Conservation (phyloP, 2,113 vertebrate species). For the Phodopus roborovskii region DNA sequence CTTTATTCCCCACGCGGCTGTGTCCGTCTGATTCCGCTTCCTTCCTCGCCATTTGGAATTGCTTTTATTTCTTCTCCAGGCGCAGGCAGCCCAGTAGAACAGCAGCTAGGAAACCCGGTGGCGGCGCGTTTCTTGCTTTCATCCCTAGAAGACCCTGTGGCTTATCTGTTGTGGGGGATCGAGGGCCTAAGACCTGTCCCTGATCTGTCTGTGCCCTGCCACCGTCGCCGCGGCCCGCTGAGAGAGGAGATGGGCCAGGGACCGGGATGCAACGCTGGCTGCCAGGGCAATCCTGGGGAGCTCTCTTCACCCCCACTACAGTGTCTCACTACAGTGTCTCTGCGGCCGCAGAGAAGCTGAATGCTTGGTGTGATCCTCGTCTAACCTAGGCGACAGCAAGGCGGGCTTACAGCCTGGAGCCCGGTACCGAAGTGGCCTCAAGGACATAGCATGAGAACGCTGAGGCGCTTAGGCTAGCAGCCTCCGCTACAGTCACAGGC, state of each 20-base stretch:
- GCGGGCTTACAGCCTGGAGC: too few relatives aligned
- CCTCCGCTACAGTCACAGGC: not conserved
- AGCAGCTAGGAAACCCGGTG: not conserved
- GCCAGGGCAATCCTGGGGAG: not conserved
- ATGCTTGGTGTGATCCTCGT: not conserved
- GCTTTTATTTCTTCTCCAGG: not conserved
- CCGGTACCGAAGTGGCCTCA: not conserved
- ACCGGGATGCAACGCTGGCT: not conserved
- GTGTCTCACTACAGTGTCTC: rapidly evolving
- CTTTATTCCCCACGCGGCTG: not conserved
- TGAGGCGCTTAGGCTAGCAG: not conserved
- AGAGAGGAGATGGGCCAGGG: rapidly evolving
- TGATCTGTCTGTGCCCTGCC: rapidly evolving
- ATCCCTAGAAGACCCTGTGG: rapidly evolving
- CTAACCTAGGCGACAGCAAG: not conserved
- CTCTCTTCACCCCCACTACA: not conserved
- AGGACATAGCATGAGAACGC: too few relatives aligned
- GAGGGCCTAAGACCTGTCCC: not conserved
- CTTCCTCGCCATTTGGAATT: not conserved
- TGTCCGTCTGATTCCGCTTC: too few relatives aligned
- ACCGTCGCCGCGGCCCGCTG: not conserved
- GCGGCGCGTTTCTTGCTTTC: too few relatives aligned
- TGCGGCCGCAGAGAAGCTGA: not conserved
- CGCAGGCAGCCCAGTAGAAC: rapidly evolving
- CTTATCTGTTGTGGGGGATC: rapidly evolving